A percentile compares a stretch with the other conserved stretches of the same genome.
Conservation (phyloP, 2,113 vertebrate genomes). For the Ciconia maguari region DNA sequence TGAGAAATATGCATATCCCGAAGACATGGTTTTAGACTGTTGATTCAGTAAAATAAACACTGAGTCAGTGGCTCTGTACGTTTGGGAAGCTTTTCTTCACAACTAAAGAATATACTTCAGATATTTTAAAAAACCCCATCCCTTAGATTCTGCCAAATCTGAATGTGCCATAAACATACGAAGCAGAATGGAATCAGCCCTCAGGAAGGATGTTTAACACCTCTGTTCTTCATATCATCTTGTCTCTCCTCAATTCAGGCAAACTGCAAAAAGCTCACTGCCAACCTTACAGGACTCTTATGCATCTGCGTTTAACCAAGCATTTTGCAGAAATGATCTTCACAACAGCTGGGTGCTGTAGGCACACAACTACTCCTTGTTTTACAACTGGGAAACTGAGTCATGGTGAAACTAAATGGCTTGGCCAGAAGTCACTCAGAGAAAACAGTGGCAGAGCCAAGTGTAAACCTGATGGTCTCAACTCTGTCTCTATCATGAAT, state of each 20-base stretch:
- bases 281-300: slow-evolving; percentile 30
- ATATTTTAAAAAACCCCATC: background rate
- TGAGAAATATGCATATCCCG: background rate
- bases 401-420: background rate
- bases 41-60: background rate
- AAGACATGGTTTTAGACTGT: background rate
- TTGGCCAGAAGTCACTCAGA: background rate
- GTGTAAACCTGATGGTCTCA: background rate
- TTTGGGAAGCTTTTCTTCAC: background rate
- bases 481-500: background rate
- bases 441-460: background rate
- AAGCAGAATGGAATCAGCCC: background rate
- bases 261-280: slow-evolving; percentile 33
- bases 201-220: slow-evolving; percentile 27
- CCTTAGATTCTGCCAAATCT: background rate
- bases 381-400: slow-evolving; percentile 27
- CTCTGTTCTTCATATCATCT: slow-evolving; percentile 23
- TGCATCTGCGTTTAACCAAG: background rate
- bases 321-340: background rate
- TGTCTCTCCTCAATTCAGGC: background rate
- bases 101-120: background rate
- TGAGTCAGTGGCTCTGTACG: background rate
- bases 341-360: slow-evolving; percentile 7
- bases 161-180: background rate
- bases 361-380: slow-evolving; percentile 9